Percentiles rank a stretch among this genome's conserved stretches.
Evolutionary conservation across 1,140 invertebrate species (phyloP).

Genomic region (Drosophila nebulosa): DNA sequence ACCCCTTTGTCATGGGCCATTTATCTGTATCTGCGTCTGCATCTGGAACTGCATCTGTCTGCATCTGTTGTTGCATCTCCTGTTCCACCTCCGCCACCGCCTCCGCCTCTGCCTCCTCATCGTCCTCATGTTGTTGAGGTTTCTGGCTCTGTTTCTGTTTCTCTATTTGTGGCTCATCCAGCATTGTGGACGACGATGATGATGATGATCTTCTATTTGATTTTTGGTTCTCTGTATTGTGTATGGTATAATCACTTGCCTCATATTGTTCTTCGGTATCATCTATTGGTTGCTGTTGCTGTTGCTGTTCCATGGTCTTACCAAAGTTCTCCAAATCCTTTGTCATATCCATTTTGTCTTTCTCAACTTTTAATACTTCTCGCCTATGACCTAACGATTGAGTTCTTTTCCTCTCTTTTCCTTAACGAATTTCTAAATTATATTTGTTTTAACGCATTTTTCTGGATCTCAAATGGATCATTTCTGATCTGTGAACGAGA

Average conservation of each 20-base stretch:
- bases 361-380: neutral
- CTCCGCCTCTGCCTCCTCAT: neutral
- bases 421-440: neutral
- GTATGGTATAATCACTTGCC: conserved; percentile 55
- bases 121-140: neutral
- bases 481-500: neutral
- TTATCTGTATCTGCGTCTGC: neutral
- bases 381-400: neutral
- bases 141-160: neutral
- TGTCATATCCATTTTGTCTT: conserved; percentile 73
- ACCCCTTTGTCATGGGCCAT: neutral
- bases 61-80: too few relatives aligned
- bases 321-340: conserved; percentile 72
- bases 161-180: conserved; percentile 9
- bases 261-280: conserved; percentile 56
- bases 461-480: neutral
- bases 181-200: conserved; percentile 4
- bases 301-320: neutral
- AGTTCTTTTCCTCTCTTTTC: too few relatives aligned
- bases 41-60: neutral
- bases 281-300: conserved; percentile 6
- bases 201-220: conserved; percentile 1
- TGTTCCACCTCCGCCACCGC: too few relatives aligned
- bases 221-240: conserved; percentile 39
- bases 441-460: neutral